phyloP scores from a whole-genome alignment of 2,888 invertebrate species.

The Cactoblastis cactorum region DNA sequence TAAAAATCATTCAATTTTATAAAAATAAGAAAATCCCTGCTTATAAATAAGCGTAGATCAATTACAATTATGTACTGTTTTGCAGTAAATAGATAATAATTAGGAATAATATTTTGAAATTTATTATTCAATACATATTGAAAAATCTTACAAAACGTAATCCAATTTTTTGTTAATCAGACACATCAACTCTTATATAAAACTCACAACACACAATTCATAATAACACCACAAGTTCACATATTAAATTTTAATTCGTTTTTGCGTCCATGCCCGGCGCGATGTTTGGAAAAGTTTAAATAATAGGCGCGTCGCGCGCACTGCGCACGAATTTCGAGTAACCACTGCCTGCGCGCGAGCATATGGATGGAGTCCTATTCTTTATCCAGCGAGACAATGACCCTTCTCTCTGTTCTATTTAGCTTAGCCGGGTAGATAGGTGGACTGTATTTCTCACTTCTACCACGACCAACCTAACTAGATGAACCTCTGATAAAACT shows the following conservation, averaged over 20 bases:
- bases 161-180: neutral
- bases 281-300: conserved; percentile 1
- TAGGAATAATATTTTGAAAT: no score
- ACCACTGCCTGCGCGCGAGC: conserved; percentile 16
- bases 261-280: conserved; percentile 1
- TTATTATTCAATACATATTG: no score
- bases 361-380: neutral
- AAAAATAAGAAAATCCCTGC: no score
- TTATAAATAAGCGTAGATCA: no score
- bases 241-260: conserved; percentile 25
- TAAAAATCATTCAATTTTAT: no score
- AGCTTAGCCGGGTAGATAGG: neutral
- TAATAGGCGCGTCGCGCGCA: conserved; percentile 58
- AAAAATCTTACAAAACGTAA: conserved; percentile 9
- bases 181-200: conserved; percentile 11
- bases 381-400: neutral
- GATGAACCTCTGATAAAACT: neutral
- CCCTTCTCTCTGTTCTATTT: neutral
- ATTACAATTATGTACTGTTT: no score
- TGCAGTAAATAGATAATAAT: no score
- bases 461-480: neutral
- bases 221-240: conserved; percentile 29
- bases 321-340: conserved; percentile 57
- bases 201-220: conserved; percentile 19
- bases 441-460: neutral